Evolutionary conservation across 1,140 invertebrate species (phyloP).

Genomic region (Phymastichus coffea): DNA sequence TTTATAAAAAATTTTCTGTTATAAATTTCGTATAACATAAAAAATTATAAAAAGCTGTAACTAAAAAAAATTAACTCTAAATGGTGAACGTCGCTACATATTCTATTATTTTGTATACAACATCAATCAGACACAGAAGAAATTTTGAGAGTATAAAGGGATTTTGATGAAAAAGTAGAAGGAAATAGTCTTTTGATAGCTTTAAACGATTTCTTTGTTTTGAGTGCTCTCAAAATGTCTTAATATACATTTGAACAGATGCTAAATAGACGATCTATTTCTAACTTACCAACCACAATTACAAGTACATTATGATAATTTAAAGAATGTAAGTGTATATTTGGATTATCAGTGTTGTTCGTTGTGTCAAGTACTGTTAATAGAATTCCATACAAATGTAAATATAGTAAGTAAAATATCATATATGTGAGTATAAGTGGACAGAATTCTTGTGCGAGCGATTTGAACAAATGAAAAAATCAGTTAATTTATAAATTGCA

Average conservation of each 20-base stretch:
- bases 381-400: no score
- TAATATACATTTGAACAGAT: conserved; percentile 4
- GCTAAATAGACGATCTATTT: conserved; percentile 1
- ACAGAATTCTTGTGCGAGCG: no score
- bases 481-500: no score
- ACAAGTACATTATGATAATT: neutral
- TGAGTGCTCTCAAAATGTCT: conserved; percentile 13
- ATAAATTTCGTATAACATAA: no score
- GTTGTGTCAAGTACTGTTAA: neutral
- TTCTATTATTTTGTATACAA: conserved; percentile 5
- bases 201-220: neutral
- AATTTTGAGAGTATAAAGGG: conserved; percentile 6
- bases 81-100: neutral
- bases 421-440: no score
- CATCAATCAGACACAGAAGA: neutral
- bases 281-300: conserved; percentile 7
- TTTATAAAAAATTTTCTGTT: no score
- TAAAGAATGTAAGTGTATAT: neutral
- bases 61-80: no score
- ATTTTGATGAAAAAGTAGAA: no score
- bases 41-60: no score
- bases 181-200: no score
- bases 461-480: no score
- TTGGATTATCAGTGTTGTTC: neutral
- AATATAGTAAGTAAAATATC: no score